A percentile compares a stretch with the other conserved stretches of the same genome.
Conservation (phyloP, 2,113 vertebrate genomes). For the Microcebus lehilahytsara region DNA sequence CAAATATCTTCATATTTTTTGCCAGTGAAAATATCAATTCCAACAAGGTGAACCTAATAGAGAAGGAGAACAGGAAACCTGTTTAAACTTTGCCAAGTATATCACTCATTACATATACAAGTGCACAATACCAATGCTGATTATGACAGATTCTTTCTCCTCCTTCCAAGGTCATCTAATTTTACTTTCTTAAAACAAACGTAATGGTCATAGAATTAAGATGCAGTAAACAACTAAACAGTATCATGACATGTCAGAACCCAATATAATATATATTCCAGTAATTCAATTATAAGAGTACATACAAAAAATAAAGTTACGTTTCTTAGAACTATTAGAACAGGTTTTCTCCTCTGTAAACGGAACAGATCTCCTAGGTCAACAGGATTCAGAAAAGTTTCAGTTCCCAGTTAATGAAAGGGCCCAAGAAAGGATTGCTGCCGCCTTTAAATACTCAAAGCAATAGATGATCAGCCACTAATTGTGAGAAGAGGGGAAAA, state of each 20-base stretch:
- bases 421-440: neutral
- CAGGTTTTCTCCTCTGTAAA: conserved; percentile 38
- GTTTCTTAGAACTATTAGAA: conserved; percentile 22
- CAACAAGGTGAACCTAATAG: conserved; percentile 95
- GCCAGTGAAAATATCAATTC: conserved; percentile 98
- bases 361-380: neutral
- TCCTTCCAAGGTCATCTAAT: conserved; percentile 68
- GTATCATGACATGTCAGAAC: neutral
- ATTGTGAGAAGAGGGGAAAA: neutral
- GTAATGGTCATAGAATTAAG: neutral
- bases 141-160: conserved; percentile 42
- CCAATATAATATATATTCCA: neutral
- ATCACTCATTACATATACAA: conserved; percentile 55
- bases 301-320: neutral
- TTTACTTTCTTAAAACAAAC: conserved; percentile 40
- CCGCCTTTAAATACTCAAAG: conserved; percentile 13
- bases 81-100: conserved; percentile 56
- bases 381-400: conserved; percentile 48
- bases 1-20: conserved; percentile 99
- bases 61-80: conserved; percentile 31
- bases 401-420: conserved; percentile 13
- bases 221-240: neutral
- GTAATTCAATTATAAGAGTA: neutral
- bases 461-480: neutral
- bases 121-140: conserved; percentile 33